These are phyloP conservation scores for Agrochola lota DNA, from an alignment of 2,888 invertebrate species.

Conservation along the genomic window DNA sequence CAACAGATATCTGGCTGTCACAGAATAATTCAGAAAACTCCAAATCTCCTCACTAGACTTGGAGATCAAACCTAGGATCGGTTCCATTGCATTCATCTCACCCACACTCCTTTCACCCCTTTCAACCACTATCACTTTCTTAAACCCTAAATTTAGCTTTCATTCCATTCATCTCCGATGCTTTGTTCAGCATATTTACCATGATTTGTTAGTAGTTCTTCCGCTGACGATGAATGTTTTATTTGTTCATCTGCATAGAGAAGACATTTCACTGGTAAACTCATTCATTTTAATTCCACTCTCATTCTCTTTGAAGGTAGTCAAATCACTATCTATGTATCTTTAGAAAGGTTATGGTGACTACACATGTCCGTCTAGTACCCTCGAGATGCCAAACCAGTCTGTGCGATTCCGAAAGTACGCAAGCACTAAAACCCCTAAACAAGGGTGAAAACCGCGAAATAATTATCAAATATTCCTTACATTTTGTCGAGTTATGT, in stretches of 20 bases:
- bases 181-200: slow-evolving; percentile 57
- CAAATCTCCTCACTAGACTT: not conserved
- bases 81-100: not conserved
- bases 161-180: slow-evolving; percentile 47
- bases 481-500: not conserved
- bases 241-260: slow-evolving; percentile 60
- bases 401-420: not conserved
- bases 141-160: slow-evolving; percentile 15
- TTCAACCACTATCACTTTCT: not conserved
- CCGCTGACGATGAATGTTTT: slow-evolving; percentile 59
- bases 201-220: slow-evolving; percentile 53
- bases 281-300: slow-evolving; percentile 58
- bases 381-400: not conserved
- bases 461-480: not conserved
- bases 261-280: slow-evolving; percentile 57
- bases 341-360: not conserved
- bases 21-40: not conserved
- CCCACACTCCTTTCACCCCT: not conserved
- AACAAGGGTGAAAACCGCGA: not conserved
- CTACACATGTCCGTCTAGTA: slow-evolving; percentile 17
- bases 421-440: not conserved
- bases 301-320: slow-evolving; percentile 55
- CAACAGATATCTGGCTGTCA: not conserved
- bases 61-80: slow-evolving; percentile 22
- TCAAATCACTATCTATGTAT: slow-evolving; percentile 38